Evolutionary conservation across 2,113 vertebrate species (phyloP).

Genomic region (Scomber japonicus): DNA sequence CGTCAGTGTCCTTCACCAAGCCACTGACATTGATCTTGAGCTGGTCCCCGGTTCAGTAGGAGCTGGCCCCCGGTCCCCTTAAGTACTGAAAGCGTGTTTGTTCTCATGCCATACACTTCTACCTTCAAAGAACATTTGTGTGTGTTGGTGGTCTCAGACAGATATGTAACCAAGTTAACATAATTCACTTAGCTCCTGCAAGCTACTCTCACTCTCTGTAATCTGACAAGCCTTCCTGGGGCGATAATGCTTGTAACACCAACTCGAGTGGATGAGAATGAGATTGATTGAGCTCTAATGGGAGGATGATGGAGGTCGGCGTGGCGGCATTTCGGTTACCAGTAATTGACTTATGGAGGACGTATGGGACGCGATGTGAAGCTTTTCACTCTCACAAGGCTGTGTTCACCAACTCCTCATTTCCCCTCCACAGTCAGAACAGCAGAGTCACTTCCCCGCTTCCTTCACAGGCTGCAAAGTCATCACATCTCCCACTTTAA

Average conservation of each 20-base stretch:
- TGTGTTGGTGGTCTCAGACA: not conserved
- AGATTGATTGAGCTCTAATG: slow-evolving; percentile 32
- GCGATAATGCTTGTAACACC: not conserved
- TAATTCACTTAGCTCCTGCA: slow-evolving; percentile 29
- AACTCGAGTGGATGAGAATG: slow-evolving; percentile 24
- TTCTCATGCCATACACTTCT: not conserved
- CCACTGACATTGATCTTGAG: no score
- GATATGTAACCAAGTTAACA: not conserved
- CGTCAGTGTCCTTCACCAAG: no score
- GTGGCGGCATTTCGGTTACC: not conserved
- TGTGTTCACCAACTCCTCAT: not conserved
- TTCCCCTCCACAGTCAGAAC: not conserved
- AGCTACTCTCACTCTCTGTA: not conserved
- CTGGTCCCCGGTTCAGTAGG: no score
- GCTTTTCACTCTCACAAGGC: slow-evolving; percentile 3
- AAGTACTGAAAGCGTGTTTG: not conserved
- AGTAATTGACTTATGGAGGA: slow-evolving; percentile 15
- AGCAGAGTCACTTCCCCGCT: not conserved
- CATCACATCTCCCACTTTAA: not conserved
- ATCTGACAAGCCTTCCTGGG: slow-evolving; percentile 16
- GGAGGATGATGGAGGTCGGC: slow-evolving; percentile 3
- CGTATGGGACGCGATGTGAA: not conserved
- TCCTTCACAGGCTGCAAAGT: not conserved
- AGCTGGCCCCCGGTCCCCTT: not conserved
- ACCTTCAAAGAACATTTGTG: not conserved